Conservation (phyloP, 2,113 vertebrate genomes). For the Oreochromis niloticus region DNA sequence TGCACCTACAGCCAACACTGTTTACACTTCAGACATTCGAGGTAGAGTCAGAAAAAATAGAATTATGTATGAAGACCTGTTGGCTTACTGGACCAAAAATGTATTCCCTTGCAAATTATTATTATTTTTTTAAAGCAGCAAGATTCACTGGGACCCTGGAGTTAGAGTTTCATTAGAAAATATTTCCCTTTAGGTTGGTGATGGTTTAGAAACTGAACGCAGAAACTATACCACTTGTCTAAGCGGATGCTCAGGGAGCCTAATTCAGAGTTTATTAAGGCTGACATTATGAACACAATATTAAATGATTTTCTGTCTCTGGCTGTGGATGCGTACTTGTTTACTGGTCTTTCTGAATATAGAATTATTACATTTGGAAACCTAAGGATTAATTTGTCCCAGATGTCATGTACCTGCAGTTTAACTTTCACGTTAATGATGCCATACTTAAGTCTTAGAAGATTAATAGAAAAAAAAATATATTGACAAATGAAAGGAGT, state of each 20-base stretch:
- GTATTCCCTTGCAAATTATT: background rate
- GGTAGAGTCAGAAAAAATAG: background rate
- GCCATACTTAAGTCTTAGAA: slow-evolving; percentile 19
- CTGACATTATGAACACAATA: slow-evolving; percentile 1
- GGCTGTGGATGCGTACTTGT: background rate
- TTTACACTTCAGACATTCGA: background rate
- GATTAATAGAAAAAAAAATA: slow-evolving; percentile 49
- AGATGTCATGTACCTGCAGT: slow-evolving; percentile 40
- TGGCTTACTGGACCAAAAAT: background rate
- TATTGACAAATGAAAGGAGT: slow-evolving; percentile 24
- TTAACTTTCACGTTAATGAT: slow-evolving; percentile 39
- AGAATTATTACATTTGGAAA: slow-evolving; percentile 20
- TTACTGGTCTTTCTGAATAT: background rate
- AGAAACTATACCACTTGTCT: slow-evolving; percentile 2
- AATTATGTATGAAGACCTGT: background rate
- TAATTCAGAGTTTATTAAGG: slow-evolving; percentile 29
- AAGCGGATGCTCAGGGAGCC: slow-evolving; percentile 3
- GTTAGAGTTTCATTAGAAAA: slow-evolving; percentile 11
- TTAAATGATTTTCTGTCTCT: background rate
- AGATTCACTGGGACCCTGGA: background rate
- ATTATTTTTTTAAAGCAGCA: background rate
- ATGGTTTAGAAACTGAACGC: slow-evolving; percentile 8
- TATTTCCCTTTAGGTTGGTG: background rate
- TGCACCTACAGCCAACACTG: background rate
- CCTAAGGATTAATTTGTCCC: slow-evolving; percentile 40